These are phyloP conservation scores for Holothuria leucospilota DNA, from an alignment of 53 echinoderm and acorn worm genomes.

Conservation along the genomic window DNA sequence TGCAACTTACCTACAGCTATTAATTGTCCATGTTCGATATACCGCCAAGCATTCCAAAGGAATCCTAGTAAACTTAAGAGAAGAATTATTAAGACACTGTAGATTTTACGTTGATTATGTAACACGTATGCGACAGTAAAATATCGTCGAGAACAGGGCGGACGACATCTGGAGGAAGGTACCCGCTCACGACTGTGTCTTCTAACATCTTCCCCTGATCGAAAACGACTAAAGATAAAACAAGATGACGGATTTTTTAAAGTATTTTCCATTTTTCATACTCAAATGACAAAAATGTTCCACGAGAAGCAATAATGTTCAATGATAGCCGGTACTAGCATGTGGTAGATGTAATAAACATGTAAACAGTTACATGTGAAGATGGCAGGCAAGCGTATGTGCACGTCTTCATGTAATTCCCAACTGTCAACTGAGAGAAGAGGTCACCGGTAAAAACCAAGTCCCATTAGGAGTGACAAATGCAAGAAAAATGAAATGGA, in stretches of 20 bases:
- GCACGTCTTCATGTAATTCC: too few species aligned
- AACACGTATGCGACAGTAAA: constrained; percentile 30
- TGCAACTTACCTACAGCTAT: constrained; percentile 37
- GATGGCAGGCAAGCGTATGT: too few species aligned
- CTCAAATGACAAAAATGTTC: too few species aligned
- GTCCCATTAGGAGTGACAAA: too few species aligned
- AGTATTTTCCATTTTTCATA: too few species aligned
- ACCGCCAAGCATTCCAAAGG: constrained; percentile 39
- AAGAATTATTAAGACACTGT: constrained; percentile 39
- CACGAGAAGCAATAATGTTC: too few species aligned
- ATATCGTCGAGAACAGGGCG: constrained; percentile 25
- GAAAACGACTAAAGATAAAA: constrained; percentile 38
- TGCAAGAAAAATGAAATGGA: too few species aligned
- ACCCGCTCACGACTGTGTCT: neutral
- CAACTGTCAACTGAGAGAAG: too few species aligned
- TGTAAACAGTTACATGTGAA: too few species aligned
- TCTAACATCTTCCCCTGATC: neutral
- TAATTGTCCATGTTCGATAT: constrained; percentile 28
- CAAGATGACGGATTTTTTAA: neutral
- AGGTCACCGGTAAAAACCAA: too few species aligned
- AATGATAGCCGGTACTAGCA: too few species aligned
- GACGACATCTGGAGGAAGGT: neutral
- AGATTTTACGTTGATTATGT: constrained; percentile 49
- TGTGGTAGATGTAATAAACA: too few species aligned
- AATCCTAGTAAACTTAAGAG: constrained; percentile 22